Conservation (phyloP, 1,140 invertebrate species). For the Colletes latitarsis region DNA sequence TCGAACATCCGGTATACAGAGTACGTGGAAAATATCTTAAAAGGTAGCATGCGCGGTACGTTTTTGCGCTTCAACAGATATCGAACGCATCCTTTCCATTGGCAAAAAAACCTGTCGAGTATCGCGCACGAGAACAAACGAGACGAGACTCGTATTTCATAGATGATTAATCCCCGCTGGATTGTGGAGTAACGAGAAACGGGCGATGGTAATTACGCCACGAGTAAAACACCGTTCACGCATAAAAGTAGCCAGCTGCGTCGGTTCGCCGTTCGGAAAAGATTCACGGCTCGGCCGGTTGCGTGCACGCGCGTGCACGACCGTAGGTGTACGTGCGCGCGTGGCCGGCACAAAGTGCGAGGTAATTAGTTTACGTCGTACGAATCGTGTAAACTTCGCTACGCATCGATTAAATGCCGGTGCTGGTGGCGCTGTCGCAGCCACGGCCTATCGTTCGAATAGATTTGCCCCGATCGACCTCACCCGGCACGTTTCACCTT, state of each 20-base stretch:
- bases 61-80: background rate
- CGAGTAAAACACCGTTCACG: conserved; percentile 60
- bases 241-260: conserved; percentile 47
- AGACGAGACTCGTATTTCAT: conserved; percentile 16
- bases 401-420: conserved; percentile 66
- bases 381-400: conserved; percentile 65
- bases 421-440: conserved; percentile 41
- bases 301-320: background rate
- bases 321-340: conserved; percentile 1
- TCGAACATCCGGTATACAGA: background rate
- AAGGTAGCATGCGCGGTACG: background rate
- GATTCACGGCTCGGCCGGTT: conserved; percentile 11
- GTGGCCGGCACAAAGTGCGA: conserved; percentile 68
- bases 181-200: conserved; percentile 59
- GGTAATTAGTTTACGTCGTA: conserved; percentile 77
- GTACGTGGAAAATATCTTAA: background rate
- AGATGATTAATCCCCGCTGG: conserved; percentile 17
- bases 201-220: conserved; percentile 66
- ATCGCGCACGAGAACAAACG: conserved; percentile 1
- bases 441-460: conserved; percentile 46
- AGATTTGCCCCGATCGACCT: conserved; percentile 52
- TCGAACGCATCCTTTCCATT: conserved; percentile 7
- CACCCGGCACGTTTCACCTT: conserved; percentile 48
- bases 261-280: conserved; percentile 41
- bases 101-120: background rate